Conservation (phyloP, 2,888 invertebrate species). For the Penaeus monodon region DNA sequence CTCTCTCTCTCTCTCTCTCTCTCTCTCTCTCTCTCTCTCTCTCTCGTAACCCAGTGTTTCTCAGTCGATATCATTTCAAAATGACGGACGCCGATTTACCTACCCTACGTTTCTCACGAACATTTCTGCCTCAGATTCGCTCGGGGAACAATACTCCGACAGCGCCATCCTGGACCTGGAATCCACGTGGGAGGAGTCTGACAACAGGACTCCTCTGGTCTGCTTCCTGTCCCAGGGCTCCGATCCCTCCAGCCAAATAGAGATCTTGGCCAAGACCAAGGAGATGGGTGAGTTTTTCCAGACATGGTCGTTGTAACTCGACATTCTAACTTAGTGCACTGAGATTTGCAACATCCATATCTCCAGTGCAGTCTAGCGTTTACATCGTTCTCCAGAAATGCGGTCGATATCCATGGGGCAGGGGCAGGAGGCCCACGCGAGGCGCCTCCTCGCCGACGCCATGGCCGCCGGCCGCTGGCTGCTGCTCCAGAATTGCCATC, state of each 20-base stretch:
- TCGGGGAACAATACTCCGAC: constrained; percentile 90
- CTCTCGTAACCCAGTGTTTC: too few relatives aligned
- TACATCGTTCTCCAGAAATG: constrained; percentile 68
- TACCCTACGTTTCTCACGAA: too few relatives aligned
- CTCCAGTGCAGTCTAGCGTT: too few relatives aligned
- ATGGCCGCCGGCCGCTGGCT: constrained; percentile 91
- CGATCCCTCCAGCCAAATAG: constrained; percentile 96
- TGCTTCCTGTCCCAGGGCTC: constrained; percentile 95
- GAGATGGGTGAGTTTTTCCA: constrained; percentile 78
- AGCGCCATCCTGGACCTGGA: constrained; percentile 92
- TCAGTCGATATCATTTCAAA: too few relatives aligned
- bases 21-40: too few relatives aligned
- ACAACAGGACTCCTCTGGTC: constrained; percentile 87
- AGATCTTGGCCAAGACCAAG: constrained; percentile 85
- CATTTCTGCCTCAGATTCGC: constrained; percentile 74
- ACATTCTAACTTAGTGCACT: too few relatives aligned
- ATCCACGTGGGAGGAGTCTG: constrained; percentile 89
- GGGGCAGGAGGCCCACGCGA: constrained; percentile 91
- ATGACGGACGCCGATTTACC: too few relatives aligned
- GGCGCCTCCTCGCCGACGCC: constrained; percentile 83
- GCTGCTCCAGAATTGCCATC: constrained; percentile 92
- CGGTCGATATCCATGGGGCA: constrained; percentile 97
- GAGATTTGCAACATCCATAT: too few relatives aligned
- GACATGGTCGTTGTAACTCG: too few relatives aligned
- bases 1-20: too few relatives aligned